Percentiles rank a stretch among this genome's conserved stretches.
Conservation (phyloP, 2,113 vertebrate species). For the Urocitellus parryii region DNA sequence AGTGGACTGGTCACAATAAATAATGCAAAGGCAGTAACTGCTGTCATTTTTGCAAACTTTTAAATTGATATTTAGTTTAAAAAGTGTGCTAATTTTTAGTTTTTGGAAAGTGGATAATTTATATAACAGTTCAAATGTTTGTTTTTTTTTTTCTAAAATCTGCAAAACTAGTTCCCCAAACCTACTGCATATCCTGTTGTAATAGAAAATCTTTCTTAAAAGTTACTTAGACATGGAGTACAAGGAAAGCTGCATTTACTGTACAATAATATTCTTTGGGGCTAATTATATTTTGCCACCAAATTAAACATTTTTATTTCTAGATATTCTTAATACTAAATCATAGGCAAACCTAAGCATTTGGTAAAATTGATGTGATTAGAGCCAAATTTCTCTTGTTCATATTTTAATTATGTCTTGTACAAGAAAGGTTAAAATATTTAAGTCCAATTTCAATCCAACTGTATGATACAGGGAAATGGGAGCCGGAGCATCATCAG, state of each 20-base stretch:
- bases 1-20: fast-evolving
- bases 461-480: background rate
- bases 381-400: constrained; percentile 26
- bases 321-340: constrained; percentile 31
- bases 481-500: background rate
- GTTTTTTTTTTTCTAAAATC: background rate
- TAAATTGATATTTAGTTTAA: constrained; percentile 1
- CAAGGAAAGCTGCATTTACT: background rate
- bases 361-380: constrained; percentile 21
- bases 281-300: constrained; percentile 22
- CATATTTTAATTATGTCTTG: constrained; percentile 54
- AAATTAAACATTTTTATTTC: constrained; percentile 37
- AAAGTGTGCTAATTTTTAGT: background rate
- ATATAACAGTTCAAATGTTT: background rate
- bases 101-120: constrained; percentile 1
- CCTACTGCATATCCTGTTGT: background rate
- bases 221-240: background rate
- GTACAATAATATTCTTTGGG: background rate
- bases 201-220: constrained; percentile 32
- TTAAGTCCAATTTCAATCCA: background rate
- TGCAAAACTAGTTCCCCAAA: background rate
- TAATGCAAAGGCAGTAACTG: background rate
- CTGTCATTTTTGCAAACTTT: background rate
- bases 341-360: background rate
- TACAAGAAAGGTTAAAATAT: background rate